Percentiles rank a stretch among this genome's conserved stretches.
Conservation (phyloP, 2,888 invertebrate species). For the Dastarcus helophoroides region DNA sequence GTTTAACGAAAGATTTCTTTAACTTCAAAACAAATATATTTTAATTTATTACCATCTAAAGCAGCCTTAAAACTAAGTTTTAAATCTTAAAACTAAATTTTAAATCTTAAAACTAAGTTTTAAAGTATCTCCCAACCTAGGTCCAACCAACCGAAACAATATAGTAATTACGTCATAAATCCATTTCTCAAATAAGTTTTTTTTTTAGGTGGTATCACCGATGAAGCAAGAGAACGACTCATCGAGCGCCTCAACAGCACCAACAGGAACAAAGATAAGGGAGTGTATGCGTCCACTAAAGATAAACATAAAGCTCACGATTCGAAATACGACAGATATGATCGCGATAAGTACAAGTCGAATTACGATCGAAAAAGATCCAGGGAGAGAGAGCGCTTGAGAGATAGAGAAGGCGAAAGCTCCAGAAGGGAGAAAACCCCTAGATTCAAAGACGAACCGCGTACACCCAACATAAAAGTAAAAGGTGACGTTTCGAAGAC, state of each 20-base stretch:
- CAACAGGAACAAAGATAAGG: constrained; percentile 51
- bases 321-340: constrained; percentile 5
- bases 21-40: too few species aligned
- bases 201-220: constrained; percentile 83
- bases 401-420: constrained; percentile 15
- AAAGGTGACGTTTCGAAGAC: constrained; percentile 55
- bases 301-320: constrained; percentile 31
- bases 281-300: constrained; percentile 58
- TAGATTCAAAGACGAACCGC: constrained; percentile 74
- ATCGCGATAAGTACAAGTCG: too few species aligned
- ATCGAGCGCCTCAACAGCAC: constrained; percentile 48
- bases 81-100: too few species aligned
- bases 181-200: too few species aligned
- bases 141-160: too few species aligned
- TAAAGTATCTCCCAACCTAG: too few species aligned
- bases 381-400: constrained; percentile 20
- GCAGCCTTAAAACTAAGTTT: too few species aligned
- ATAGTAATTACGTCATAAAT: too few species aligned
- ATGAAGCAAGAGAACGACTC: constrained; percentile 62
- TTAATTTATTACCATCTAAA: too few species aligned
- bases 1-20: too few species aligned
- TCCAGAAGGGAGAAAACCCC: constrained; percentile 34
- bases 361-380: constrained; percentile 31
- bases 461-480: constrained; percentile 60
- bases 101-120: too few species aligned